These are phyloP conservation scores for Sylvietta virens DNA, from an alignment of 2,113 vertebrate genomes.

Conservation along the genomic window DNA sequence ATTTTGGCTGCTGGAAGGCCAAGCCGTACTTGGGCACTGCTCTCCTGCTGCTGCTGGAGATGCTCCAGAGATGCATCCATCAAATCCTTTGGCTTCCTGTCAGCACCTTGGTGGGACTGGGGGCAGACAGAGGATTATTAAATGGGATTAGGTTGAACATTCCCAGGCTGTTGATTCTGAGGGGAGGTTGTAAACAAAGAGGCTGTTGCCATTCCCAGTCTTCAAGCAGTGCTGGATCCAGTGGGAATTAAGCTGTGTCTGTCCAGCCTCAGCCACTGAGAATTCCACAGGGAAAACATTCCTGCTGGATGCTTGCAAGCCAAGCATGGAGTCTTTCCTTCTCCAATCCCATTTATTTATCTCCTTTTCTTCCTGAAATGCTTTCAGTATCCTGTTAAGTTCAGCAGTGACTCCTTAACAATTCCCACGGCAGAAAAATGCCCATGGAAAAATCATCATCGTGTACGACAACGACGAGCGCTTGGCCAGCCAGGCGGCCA, in stretches of 20 bases:
- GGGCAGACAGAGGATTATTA: not conserved
- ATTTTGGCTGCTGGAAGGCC: not conserved
- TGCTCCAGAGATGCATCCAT: not conserved
- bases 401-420: conserved; percentile 63
- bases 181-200: not conserved
- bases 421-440: conserved; percentile 80
- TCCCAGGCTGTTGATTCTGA: not conserved
- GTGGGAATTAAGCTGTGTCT: not conserved
- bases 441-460: conserved; percentile 89
- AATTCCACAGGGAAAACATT: not conserved
- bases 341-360: not conserved
- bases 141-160: not conserved
- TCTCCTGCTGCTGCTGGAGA: not conserved
- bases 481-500: conserved; percentile 87
- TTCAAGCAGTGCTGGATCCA: not conserved
- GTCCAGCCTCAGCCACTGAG: not conserved
- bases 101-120: not conserved
- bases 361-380: not conserved
- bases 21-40: rapidly evolving
- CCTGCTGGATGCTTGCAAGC: not conserved
- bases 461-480: conserved; percentile 93
- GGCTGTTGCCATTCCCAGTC: not conserved
- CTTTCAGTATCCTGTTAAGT: rapidly evolving
- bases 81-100: not conserved
- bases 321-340: rapidly evolving